Evolutionary conservation across 2,888 invertebrate species (phyloP).

Genomic region (Thecophora atra): DNA sequence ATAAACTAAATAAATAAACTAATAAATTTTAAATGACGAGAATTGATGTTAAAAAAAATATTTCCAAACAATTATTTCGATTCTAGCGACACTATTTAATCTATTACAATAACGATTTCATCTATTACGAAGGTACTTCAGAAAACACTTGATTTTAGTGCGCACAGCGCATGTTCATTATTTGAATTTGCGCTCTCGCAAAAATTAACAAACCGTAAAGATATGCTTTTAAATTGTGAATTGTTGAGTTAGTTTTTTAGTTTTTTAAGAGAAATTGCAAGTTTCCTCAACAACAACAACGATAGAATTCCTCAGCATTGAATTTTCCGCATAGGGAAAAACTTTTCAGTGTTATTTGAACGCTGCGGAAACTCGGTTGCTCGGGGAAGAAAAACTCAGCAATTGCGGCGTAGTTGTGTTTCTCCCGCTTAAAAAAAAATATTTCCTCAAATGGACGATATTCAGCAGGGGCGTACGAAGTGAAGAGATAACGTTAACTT

Average conservation of each 20-base stretch:
- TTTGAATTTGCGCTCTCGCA: background rate
- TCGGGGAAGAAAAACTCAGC: background rate
- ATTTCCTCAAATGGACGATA: conserved; percentile 19
- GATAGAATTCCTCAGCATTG: background rate
- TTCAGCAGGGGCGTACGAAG: background rate
- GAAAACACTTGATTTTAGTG: conserved; percentile 26
- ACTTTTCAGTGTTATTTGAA: conserved; percentile 32
- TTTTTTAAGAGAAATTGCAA: background rate
- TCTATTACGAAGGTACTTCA: background rate
- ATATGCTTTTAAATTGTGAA: too few relatives aligned
- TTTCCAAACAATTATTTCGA: too few relatives aligned
- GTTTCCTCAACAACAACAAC: background rate
- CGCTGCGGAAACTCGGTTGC: conserved; percentile 33
- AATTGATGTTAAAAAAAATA: too few relatives aligned
- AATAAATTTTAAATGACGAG: too few relatives aligned
- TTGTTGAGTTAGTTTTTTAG: too few relatives aligned
- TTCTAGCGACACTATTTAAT: too few relatives aligned
- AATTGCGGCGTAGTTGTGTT: background rate
- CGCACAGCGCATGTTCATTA: conserved; percentile 16
- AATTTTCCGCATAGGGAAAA: conserved; percentile 18
- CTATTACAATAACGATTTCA: background rate
- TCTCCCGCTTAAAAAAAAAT: conserved; percentile 37
- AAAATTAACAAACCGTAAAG: too few relatives aligned
- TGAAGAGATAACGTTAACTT: conserved; percentile 32
- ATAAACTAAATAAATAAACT: too few relatives aligned